These are phyloP conservation scores for Sparus aurata DNA, from an alignment of 2,797 vertebrate genomes.

Conservation along the genomic window DNA sequence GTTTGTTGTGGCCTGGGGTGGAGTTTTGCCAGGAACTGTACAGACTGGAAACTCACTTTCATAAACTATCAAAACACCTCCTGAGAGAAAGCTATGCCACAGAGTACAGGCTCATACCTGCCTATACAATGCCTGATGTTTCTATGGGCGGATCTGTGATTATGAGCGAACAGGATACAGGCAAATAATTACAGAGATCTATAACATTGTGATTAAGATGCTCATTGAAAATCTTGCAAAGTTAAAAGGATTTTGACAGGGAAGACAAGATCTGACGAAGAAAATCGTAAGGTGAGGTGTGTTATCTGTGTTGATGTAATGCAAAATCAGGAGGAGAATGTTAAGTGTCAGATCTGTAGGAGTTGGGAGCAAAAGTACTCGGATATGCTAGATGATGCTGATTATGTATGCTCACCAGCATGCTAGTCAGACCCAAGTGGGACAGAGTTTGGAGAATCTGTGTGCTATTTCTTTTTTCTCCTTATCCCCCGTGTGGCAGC, in stretches of 20 bases:
- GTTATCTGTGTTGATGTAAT: slow-evolving; percentile 5
- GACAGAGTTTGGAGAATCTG: slow-evolving; percentile 44
- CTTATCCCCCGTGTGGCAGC: slow-evolving; percentile 39
- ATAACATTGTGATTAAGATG: neutral
- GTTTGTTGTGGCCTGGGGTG: slow-evolving; percentile 27
- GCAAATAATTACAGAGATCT: neutral
- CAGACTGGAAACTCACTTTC: slow-evolving; percentile 24
- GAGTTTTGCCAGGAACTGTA: slow-evolving; percentile 31
- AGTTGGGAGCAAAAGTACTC: slow-evolving; percentile 5
- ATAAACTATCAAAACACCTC: slow-evolving; percentile 33
- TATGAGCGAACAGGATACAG: slow-evolving; percentile 2
- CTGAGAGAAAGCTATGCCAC: slow-evolving; percentile 14
- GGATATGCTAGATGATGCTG: slow-evolving; percentile 27
- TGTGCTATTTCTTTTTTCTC: slow-evolving; percentile 17
- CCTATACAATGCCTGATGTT: neutral
- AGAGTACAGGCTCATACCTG: neutral
- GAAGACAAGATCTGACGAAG: neutral
- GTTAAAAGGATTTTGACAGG: neutral
- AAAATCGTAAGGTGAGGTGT: neutral
- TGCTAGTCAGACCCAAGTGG: slow-evolving; percentile 48
- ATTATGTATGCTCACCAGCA: slow-evolving; percentile 59
- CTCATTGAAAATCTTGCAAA: neutral
- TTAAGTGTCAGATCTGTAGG: slow-evolving; percentile 24
- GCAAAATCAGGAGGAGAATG: slow-evolving; percentile 17
- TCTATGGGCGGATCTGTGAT: neutral